Evolutionary conservation across 2,113 vertebrate species (phyloP).

Genomic region (Antechinus flavipes): DNA sequence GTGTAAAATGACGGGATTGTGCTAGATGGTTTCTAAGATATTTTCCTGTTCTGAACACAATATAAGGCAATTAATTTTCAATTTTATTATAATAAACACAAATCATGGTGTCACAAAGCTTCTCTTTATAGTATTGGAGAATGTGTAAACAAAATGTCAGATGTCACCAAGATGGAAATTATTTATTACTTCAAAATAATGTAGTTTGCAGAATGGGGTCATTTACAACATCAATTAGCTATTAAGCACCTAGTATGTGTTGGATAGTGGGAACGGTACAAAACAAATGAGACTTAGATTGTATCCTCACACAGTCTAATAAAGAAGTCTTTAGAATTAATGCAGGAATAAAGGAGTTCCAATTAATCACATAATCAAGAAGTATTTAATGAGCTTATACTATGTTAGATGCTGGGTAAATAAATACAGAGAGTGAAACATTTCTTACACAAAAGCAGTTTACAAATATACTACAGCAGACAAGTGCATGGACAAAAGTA

Average conservation of each 20-base stretch:
- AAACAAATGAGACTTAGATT: not conserved
- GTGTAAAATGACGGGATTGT: not conserved
- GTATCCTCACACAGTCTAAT: not conserved
- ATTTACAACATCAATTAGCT: not conserved
- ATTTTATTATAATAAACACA: not conserved
- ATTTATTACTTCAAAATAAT: not conserved
- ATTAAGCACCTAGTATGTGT: not conserved
- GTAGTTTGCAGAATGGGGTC: not conserved
- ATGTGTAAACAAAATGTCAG: not conserved
- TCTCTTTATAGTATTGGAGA: not conserved
- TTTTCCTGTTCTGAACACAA: not conserved
- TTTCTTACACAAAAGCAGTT: not conserved
- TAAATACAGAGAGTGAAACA: not conserved
- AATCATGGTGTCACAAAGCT: not conserved
- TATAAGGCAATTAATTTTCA: not conserved
- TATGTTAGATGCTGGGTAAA: not conserved
- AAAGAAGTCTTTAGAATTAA: not conserved
- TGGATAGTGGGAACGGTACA: not conserved
- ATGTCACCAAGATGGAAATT: not conserved
- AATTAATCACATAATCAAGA: not conserved
- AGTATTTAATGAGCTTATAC: not conserved
- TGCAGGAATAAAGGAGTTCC: not conserved
- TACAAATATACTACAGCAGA: not conserved
- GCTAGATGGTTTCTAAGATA: not conserved
- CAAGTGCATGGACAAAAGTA: not conserved